Conservation (phyloP, 2,113 vertebrate genomes). For the Columba janthina region DNA sequence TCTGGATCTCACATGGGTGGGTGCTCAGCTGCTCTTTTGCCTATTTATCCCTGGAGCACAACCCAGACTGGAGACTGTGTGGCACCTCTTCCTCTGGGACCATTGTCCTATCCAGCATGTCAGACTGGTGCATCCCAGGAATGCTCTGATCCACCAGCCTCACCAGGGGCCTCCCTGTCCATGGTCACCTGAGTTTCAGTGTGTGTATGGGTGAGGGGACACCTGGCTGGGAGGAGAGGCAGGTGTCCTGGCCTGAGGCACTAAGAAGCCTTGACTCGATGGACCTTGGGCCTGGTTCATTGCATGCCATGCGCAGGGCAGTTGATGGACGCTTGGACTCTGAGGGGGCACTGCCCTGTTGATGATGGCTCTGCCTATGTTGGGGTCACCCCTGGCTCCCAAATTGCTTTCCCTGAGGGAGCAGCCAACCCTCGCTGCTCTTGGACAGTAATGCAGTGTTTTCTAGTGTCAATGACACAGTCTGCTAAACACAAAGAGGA, state of each 20-base stretch:
- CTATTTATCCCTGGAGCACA: background rate
- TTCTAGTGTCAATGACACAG: fast-evolving
- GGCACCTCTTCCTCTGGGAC: background rate
- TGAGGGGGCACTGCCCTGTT: background rate
- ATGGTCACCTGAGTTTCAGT: too few relatives aligned
- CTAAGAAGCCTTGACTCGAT: background rate
- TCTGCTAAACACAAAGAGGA: background rate
- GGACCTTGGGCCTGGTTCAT: fast-evolving
- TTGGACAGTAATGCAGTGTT: background rate
- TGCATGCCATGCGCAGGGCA: fast-evolving
- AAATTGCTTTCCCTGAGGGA: fast-evolving
- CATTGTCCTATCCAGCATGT: background rate
- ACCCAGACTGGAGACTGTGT: background rate
- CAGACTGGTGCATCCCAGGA: fast-evolving
- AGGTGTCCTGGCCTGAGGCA: fast-evolving
- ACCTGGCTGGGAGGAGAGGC: fast-evolving
- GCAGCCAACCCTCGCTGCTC: fast-evolving
- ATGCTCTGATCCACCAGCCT: background rate
- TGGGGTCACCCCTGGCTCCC: background rate
- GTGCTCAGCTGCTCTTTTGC: background rate
- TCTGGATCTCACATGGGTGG: background rate
- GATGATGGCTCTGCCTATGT: background rate
- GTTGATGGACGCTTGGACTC: fast-evolving
- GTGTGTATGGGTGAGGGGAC: background rate
- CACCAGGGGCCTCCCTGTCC: fast-evolving